Base-by-base conservation (phyloP, 2,888 invertebrate genomes). In the Mallateleia sp. region DNA sequence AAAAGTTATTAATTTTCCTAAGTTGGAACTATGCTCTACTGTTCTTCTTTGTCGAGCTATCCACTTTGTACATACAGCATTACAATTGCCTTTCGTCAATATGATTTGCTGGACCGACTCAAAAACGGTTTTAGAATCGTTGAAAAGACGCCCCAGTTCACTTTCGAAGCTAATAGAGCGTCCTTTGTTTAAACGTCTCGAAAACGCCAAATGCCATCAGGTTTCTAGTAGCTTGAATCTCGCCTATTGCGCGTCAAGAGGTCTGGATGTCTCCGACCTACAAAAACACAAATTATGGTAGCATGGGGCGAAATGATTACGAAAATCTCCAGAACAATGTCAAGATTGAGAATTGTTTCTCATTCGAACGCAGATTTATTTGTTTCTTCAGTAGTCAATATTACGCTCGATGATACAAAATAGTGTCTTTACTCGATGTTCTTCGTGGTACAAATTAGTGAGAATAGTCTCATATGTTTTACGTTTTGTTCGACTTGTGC, bases 11-110 rank as follows among this genome's bases (percentile, higher is more conserved):
- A 58, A 45, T 20, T 38, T 72, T 6, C 72, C 72, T 9, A 22
- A 58, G 11, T 28, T 58, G n/a, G 58, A 72, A n/a, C 52, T 72
- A 15, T 56, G 45, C 24, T 58, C 56, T 15, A 32, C 72, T n/a
- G 22, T 58, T 1, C 45, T 72, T 2, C 24, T 72, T 8, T 6
- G 45, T 45, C 18, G 18, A 24, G 4, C 25, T 1, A 11, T 64
- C 2, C 14, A 34, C 1, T 54, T 32, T 34, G 52, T 69, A 4
- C 2, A 11, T 1, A 2, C 52, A n/a, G n/a, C 24, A 1, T 54
- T 52, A 25, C 38, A 38, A 11, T 11, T 1, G 8, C 28, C 7
- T 28, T 6, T 18, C 1, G 4, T 9, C 9, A n/a, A 18, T n/a
- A 3, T 66, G n/a, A 8, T 50, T 25, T 38, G 18, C 18, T 69